Percentiles rank a stretch among this genome's conserved stretches.
Evolutionary conservation across 2,888 invertebrate species (phyloP).

Genomic region (Stegana nigrithorax): DNA sequence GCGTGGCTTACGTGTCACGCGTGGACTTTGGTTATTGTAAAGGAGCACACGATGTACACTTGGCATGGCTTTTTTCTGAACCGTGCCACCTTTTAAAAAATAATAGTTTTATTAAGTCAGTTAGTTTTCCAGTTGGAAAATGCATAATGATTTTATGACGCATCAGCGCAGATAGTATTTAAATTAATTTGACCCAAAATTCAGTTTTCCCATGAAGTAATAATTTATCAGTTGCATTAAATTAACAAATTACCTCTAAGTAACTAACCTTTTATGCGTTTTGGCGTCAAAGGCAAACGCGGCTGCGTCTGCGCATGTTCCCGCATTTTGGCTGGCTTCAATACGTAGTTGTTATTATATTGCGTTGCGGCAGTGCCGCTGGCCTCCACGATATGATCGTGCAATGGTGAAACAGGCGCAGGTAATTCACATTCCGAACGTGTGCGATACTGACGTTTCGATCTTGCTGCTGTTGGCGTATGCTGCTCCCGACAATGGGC

Average conservation of each 20-base stretch:
- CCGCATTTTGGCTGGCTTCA: conserved; percentile 25
- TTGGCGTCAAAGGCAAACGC: conserved; percentile 51
- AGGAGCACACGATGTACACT: conserved; percentile 59
- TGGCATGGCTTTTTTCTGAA: conserved; percentile 51
- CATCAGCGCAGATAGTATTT: too few relatives aligned
- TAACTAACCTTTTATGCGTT: conserved; percentile 25
- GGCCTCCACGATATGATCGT: conserved; percentile 25
- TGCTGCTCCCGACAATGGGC: conserved; percentile 26
- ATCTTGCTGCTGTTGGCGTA: conserved; percentile 21
- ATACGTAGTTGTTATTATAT: conserved; percentile 28
- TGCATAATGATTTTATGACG: too few relatives aligned
- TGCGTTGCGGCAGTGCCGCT: neutral
- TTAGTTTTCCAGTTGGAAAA: too few relatives aligned
- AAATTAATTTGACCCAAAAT: too few relatives aligned
- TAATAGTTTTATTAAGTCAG: too few relatives aligned
- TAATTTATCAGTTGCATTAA: too few relatives aligned
- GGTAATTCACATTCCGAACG: conserved; percentile 41
- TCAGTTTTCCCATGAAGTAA: too few relatives aligned
- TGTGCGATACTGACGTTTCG: conserved; percentile 47
- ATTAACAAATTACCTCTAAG: too few relatives aligned
- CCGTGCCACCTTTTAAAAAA: conserved; percentile 33
- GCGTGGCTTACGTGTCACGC: conserved; percentile 52
- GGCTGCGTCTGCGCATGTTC: conserved; percentile 29
- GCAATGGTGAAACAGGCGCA: neutral
- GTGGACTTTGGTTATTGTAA: conserved; percentile 63